Evolutionary conservation across 2,797 vertebrate species (phyloP).

Genomic region (Notolabrus celidotus): DNA sequence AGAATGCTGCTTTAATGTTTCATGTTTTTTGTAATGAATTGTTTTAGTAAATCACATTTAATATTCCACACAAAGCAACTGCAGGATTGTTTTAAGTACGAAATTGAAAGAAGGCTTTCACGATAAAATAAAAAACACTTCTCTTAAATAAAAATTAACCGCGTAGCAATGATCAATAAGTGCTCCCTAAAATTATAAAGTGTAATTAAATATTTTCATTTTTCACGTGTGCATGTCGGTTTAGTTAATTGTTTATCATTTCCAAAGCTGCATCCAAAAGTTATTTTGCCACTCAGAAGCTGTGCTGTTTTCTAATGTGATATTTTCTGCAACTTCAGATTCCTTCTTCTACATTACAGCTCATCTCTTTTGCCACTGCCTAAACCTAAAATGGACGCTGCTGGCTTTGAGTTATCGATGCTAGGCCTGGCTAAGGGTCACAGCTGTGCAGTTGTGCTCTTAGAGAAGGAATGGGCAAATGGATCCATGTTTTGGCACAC

Average conservation of each 20-base stretch:
- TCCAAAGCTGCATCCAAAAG: conserved; percentile 18
- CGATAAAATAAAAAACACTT: conserved; percentile 3
- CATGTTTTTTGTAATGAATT: neutral
- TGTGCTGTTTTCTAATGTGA: conserved; percentile 1
- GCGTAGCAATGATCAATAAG: neutral
- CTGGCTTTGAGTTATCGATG: conserved; percentile 73
- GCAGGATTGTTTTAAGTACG: neutral
- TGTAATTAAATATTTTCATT: neutral
- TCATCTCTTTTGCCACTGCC: conserved; percentile 62
- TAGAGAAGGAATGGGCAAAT: conserved; percentile 59
- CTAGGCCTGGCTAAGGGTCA: conserved; percentile 71
- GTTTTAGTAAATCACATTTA: conserved; percentile 15
- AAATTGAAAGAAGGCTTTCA: conserved; percentile 14
- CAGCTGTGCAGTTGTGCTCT: conserved; percentile 79
- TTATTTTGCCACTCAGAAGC: conserved; percentile 18
- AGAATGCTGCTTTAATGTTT: conserved; percentile 15
- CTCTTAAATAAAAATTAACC: neutral
- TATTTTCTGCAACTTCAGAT: conserved; percentile 21
- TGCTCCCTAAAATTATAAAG: conserved; percentile 22
- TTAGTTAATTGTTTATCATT: neutral
- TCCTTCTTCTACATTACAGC: conserved; percentile 44
- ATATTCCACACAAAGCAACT: conserved; percentile 3
- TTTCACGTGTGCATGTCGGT: neutral
- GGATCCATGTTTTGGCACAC: conserved; percentile 74
- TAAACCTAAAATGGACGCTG: conserved; percentile 86